Conservation (phyloP, 2,888 invertebrate genomes). For the Leuctra nigra region DNA sequence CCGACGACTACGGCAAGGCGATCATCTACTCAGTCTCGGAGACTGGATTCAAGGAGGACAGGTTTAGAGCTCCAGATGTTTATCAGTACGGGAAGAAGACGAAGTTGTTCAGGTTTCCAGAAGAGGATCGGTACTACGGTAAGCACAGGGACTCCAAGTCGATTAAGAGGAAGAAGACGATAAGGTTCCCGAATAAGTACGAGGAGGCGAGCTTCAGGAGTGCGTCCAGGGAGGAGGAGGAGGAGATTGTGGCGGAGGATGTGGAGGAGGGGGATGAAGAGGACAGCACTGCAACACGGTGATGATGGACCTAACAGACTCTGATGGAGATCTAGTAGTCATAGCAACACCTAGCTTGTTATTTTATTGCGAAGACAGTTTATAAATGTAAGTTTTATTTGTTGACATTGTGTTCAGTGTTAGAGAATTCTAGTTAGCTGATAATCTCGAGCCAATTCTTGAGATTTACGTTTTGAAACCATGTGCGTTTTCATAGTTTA, state of each 20-base stretch:
- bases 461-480: too few species aligned
- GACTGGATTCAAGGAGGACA: background rate
- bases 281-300: too few species aligned
- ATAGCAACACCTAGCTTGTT: too few species aligned
- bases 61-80: background rate
- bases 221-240: background rate
- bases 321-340: too few species aligned
- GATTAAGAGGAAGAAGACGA: conserved; percentile 2
- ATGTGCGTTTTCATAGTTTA: too few species aligned
- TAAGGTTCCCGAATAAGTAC: background rate
- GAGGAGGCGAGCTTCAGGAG: background rate
- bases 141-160: conserved; percentile 9
- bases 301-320: too few species aligned
- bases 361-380: too few species aligned
- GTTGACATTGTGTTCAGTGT: too few species aligned
- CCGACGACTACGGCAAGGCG: conserved; percentile 24
- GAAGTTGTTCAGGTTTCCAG: background rate
- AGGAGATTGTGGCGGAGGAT: background rate
- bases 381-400: too few species aligned
- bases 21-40: conserved; percentile 7
- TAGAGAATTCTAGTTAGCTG: too few species aligned
- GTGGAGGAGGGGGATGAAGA: background rate
- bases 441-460: too few species aligned
- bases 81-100: background rate
- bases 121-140: background rate